A percentile compares a stretch with the other conserved stretches of the same genome.
These are phyloP conservation scores for Physella acuta DNA, from an alignment of 1,140 invertebrate species.

Conservation along the genomic window DNA sequence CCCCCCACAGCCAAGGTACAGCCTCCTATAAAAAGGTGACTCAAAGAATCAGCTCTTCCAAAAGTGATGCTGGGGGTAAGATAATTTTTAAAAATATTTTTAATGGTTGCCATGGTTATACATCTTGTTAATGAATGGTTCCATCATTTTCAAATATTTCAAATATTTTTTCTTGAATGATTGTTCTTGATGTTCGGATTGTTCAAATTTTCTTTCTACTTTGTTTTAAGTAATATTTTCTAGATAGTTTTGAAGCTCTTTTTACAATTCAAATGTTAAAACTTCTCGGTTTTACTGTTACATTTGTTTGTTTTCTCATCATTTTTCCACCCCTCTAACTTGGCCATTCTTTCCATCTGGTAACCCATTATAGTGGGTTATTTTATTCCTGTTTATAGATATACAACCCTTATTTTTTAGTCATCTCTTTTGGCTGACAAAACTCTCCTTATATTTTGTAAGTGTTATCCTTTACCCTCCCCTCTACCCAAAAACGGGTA, in stretches of 20 bases:
- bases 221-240: not conserved
- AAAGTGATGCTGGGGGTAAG: constrained; percentile 49
- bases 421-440: not conserved
- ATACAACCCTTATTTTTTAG: not conserved
- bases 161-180: no score
- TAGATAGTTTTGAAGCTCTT: not conserved
- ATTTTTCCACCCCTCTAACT: not conserved
- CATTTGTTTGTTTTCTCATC: not conserved
- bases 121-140: no score
- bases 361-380: not conserved
- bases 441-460: not conserved
- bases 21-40: constrained; percentile 35
- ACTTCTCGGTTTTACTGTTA: not conserved
- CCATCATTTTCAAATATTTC: no score
- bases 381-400: not conserved
- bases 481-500: not conserved
- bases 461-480: not conserved
- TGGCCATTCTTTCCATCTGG: not conserved
- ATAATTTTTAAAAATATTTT: no score
- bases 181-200: no score
- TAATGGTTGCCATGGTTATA: no score
- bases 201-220: no score
- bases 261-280: not conserved
- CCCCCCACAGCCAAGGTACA: constrained; percentile 34
- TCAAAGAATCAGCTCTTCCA: constrained; percentile 37